These are phyloP conservation scores for Zele albiditarsus DNA, from an alignment of 2,888 invertebrate genomes.

Conservation along the genomic window DNA sequence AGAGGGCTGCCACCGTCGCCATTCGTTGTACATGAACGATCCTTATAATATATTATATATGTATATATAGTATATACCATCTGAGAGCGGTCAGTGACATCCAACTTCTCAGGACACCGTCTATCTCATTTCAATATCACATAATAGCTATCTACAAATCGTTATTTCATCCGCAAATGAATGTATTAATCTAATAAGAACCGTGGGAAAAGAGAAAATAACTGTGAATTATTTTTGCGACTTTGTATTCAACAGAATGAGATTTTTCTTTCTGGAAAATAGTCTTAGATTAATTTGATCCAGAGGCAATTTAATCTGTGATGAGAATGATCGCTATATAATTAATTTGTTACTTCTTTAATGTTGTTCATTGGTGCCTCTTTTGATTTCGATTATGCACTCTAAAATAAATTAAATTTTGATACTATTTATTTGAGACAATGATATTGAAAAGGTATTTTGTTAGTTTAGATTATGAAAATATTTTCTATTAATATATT, in stretches of 20 bases:
- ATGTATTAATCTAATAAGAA: not conserved
- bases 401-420: no score
- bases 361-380: no score
- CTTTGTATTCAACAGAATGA: not conserved
- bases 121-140: slow-evolving; percentile 20
- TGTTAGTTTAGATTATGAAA: no score
- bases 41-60: slow-evolving; percentile 33
- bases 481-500: no score
- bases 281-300: no score
- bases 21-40: not conserved
- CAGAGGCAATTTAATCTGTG: no score
- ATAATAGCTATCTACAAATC: slow-evolving; percentile 1
- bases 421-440: no score
- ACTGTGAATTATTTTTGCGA: not conserved
- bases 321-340: no score
- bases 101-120: slow-evolving; percentile 34
- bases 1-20: not conserved
- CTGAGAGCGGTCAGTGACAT: slow-evolving; percentile 60
- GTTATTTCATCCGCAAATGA: not conserved
- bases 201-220: not conserved
- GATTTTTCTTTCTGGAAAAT: no score
- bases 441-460: no score
- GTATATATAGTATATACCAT: slow-evolving; percentile 30
- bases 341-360: no score
- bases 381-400: no score